Evolutionary conservation across 2,113 vertebrate genomes (phyloP).

Genomic region (Emydocephalus ijimae): DNA sequence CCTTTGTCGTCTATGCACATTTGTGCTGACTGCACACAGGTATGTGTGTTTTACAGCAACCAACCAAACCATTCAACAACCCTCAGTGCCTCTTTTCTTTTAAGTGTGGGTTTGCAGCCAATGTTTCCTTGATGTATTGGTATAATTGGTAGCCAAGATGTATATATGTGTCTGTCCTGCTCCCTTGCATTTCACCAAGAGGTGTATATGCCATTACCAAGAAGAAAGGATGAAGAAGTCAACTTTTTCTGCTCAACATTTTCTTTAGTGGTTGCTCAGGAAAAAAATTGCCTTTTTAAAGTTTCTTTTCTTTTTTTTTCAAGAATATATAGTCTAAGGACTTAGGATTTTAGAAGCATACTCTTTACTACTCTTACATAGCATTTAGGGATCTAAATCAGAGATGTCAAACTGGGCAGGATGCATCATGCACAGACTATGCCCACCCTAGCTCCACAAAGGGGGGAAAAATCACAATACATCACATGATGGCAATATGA

Average conservation of each 20-base stretch:
- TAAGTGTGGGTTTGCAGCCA: background rate
- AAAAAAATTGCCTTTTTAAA: background rate
- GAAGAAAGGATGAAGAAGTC: background rate
- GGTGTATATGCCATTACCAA: background rate
- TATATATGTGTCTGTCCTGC: background rate
- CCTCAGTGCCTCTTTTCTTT: background rate
- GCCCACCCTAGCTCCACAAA: too few species aligned
- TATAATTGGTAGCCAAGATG: background rate
- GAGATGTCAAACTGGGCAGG: too few species aligned
- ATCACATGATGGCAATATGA: too few species aligned
- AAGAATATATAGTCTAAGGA: background rate
- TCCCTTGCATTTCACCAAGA: background rate
- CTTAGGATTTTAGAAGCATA: background rate
- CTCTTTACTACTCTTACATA: background rate
- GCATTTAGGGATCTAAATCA: background rate
- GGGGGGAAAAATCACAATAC: too few species aligned
- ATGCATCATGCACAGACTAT: too few species aligned
- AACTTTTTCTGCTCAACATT: background rate
- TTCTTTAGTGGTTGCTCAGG: background rate
- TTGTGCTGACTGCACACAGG: background rate
- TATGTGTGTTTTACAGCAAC: background rate
- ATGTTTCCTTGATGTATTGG: background rate
- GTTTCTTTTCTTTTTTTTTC: background rate
- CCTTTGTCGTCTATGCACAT: conserved; percentile 51
- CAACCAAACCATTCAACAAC: background rate